phyloP scores from a whole-genome alignment of 2,888 invertebrate genomes.

The Allacma fusca region DNA sequence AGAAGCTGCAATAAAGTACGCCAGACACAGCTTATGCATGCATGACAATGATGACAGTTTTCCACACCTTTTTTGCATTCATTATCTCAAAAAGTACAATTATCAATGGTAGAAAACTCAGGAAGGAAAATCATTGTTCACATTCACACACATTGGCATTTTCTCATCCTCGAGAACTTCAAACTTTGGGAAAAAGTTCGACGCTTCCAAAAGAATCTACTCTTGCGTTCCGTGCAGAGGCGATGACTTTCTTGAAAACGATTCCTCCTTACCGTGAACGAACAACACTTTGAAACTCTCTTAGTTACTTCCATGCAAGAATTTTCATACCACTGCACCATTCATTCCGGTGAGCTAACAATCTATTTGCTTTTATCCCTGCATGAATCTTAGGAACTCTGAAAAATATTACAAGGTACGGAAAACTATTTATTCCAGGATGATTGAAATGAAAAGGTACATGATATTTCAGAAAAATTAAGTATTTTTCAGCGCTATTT shows the following conservation, averaged over 20 bases:
- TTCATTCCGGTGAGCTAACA: too few species aligned
- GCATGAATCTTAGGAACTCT: too few species aligned
- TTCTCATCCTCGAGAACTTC: slow-evolving; percentile 38
- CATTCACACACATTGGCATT: slow-evolving; percentile 37
- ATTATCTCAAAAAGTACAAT: slow-evolving; percentile 49
- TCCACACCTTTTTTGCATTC: slow-evolving; percentile 48
- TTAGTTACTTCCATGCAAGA: too few species aligned
- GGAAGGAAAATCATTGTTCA: slow-evolving; percentile 43
- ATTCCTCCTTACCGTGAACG: not conserved
- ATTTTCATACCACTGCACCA: too few species aligned
- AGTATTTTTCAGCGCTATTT: too few species aligned
- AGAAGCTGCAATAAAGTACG: slow-evolving; percentile 10
- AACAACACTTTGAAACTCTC: too few species aligned
- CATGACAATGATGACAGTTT: slow-evolving; percentile 42
- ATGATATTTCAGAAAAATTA: too few species aligned
- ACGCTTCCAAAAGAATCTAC: not conserved
- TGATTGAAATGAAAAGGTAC: too few species aligned
- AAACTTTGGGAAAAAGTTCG: slow-evolving; percentile 12
- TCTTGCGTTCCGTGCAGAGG: not conserved
- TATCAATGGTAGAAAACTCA: slow-evolving; percentile 47
- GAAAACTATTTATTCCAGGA: too few species aligned
- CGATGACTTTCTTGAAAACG: not conserved
- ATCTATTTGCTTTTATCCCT: too few species aligned
- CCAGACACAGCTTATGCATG: slow-evolving; percentile 26
- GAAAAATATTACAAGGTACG: too few species aligned